These are phyloP conservation scores for Elysia crispata DNA, from an alignment of 2,888 invertebrate species.

Conservation along the genomic window DNA sequence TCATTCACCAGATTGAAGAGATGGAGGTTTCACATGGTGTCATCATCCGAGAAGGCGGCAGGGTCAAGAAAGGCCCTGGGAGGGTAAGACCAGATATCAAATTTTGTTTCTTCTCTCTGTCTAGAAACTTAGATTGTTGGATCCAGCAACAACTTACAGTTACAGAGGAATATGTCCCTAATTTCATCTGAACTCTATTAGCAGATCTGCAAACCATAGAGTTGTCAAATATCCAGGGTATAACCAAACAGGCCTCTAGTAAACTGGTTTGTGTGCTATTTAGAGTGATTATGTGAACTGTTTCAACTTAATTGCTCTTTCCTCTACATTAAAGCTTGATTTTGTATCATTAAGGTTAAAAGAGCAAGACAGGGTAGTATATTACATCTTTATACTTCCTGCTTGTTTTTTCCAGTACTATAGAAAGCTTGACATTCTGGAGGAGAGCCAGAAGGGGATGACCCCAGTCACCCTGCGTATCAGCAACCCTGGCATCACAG, in stretches of 20 bases:
- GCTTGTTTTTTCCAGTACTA: conserved; percentile 59
- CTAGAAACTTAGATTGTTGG: not conserved
- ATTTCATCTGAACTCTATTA: not conserved
- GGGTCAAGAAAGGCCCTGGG: conserved; percentile 72
- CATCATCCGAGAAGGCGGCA: conserved; percentile 70
- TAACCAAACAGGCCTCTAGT: too few relatives aligned
- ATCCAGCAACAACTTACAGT: not conserved
- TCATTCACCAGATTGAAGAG: conserved; percentile 68
- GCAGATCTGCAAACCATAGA: too few relatives aligned
- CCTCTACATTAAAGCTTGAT: too few relatives aligned
- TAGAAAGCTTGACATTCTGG: conserved; percentile 62
- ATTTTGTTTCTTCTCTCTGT: not conserved
- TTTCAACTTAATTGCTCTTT: not conserved
- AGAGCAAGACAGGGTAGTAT: too few relatives aligned
- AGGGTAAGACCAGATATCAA: conserved; percentile 58
- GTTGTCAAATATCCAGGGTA: too few relatives aligned
- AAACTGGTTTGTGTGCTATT: too few relatives aligned
- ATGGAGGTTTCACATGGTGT: conserved; percentile 75
- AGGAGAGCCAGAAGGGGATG: conserved; percentile 62
- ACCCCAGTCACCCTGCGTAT: conserved; percentile 62
- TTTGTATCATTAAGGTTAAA: too few relatives aligned
- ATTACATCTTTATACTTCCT: not conserved
- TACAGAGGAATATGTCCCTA: not conserved
- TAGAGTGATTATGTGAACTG: too few relatives aligned
- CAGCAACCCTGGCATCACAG: conserved; percentile 60